Evolutionary conservation across 2,888 invertebrate genomes (phyloP), one percentile per base, ranked within the genome.

Genomic region (Venustoraphidia nigricollis): DNA sequence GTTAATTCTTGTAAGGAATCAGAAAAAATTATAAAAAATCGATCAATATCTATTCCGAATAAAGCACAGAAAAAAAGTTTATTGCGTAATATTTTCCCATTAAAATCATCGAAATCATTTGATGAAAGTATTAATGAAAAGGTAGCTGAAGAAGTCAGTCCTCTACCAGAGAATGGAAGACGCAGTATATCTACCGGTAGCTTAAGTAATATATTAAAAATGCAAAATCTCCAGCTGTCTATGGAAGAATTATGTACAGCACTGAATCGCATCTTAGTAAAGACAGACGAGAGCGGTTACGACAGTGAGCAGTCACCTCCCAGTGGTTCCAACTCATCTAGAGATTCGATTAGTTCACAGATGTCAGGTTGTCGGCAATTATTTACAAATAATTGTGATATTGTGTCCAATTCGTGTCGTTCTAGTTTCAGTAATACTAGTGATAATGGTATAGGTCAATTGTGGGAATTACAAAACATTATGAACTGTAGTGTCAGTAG

Each of bases 251-350:
- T 60, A 49, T 60, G 50, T 56, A 60, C 55, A 53, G 52, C 52
- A 41, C 50, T 55, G 37, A 55, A 58, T 10, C 53, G 53, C 11
- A 51, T 52, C 40, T 56, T 58, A 55, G 56, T 56, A 51, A 67
- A 61, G 57, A 60, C 56, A 9, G 75, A 76, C 54, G 77, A 76
- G 58, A 75, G 75, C 56, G 77, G 76, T 11, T 77, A 77, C 56
- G 76, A 76, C 52, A 74, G 73, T 41, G 77, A 27, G 27, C 27
- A 27, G 6, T 27, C 27, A 6, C 27, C 27, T 27, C 27, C 27
- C 6, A 27, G 27, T 38, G 38, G 38, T 36, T 36, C 36, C 45
- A 27, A 36, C 9, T 35, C 36, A 10, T 11, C 14, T 10, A n/a
- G 14, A 10, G 41, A 41, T n/a, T 27, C 27, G 3, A 34, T 36